phyloP scores from a whole-genome alignment of 2,797 vertebrate species.

The Argyrosomus regius region DNA sequence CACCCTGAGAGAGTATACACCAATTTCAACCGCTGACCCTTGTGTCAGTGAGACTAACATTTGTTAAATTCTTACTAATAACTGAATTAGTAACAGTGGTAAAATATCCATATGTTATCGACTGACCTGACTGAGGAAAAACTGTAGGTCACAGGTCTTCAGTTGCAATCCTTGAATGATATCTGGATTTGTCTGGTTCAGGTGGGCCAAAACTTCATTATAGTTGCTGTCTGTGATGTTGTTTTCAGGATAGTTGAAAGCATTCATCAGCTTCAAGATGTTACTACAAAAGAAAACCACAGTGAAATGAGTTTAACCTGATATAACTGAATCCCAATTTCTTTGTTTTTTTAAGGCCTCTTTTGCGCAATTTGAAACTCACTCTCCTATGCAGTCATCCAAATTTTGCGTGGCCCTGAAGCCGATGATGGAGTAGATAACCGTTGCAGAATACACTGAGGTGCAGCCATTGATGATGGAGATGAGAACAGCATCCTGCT shows the following conservation, averaged over 20 bases:
- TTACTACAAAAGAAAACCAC: conserved; percentile 83
- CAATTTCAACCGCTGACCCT: neutral
- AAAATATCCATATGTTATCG: neutral
- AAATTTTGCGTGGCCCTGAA: conserved; percentile 92
- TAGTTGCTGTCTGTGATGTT: conserved; percentile 91
- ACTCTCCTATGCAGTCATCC: conserved; percentile 89
- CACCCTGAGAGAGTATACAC: conserved; percentile 83
- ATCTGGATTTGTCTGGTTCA: conserved; percentile 78
- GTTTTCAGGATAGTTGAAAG: conserved; percentile 90
- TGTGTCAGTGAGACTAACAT: neutral
- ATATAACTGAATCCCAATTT: rapidly evolving
- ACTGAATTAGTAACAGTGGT: neutral
- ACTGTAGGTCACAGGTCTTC: conserved; percentile 85
- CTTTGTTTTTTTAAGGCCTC: neutral
- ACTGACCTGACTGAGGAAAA: conserved; percentile 89
- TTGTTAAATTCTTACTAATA: neutral
- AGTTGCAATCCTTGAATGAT: conserved; percentile 81
- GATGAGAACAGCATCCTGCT: conserved; percentile 92
- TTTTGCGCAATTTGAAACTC: conserved; percentile 53
- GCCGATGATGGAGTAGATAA: conserved; percentile 96
- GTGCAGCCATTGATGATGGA: conserved; percentile 94
- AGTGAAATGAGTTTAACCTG: neutral
- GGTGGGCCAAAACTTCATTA: conserved; percentile 59
- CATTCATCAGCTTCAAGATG: conserved; percentile 90
- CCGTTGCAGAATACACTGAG: conserved; percentile 92